Evolutionary conservation across 2,888 invertebrate genomes (phyloP).

Genomic region (Campaea margaritaria): DNA sequence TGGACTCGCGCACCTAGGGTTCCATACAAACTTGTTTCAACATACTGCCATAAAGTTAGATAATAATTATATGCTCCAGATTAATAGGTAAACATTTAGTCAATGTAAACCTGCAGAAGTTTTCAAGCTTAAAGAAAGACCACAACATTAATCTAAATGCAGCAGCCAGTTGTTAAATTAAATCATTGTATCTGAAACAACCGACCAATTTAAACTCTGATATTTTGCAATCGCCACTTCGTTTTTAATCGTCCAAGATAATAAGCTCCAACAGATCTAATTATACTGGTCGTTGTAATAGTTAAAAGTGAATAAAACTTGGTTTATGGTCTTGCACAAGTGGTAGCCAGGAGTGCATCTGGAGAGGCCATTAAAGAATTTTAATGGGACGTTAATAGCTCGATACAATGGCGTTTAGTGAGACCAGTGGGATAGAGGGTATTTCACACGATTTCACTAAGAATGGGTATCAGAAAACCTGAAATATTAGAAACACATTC

Average conservation of each 20-base stretch:
- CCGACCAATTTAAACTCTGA: slow-evolving; percentile 21
- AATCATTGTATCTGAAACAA: slow-evolving; percentile 9
- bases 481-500: too few relatives aligned
- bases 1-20: too few relatives aligned
- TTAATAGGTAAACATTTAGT: background rate
- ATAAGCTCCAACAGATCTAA: slow-evolving; percentile 4
- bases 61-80: background rate
- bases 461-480: too few relatives aligned
- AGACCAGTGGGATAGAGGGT: too few relatives aligned
- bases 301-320: slow-evolving; percentile 42
- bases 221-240: slow-evolving; percentile 15
- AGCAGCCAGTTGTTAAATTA: slow-evolving; percentile 9
- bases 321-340: slow-evolving; percentile 41
- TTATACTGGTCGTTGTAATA: slow-evolving; percentile 1
- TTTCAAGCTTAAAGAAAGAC: background rate
- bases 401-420: slow-evolving; percentile 16
- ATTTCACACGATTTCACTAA: too few relatives aligned
- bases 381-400: slow-evolving; percentile 43
- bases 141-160: slow-evolving; percentile 10
- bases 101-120: background rate
- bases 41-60: too few relatives aligned
- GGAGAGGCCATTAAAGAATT: slow-evolving; percentile 44
- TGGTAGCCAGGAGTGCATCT: slow-evolving; percentile 40
- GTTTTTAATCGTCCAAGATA: background rate
- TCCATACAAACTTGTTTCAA: too few relatives aligned